These are phyloP conservation scores for Mustela erminea DNA, from an alignment of 2,797 vertebrate genomes.

Conservation along the genomic window DNA sequence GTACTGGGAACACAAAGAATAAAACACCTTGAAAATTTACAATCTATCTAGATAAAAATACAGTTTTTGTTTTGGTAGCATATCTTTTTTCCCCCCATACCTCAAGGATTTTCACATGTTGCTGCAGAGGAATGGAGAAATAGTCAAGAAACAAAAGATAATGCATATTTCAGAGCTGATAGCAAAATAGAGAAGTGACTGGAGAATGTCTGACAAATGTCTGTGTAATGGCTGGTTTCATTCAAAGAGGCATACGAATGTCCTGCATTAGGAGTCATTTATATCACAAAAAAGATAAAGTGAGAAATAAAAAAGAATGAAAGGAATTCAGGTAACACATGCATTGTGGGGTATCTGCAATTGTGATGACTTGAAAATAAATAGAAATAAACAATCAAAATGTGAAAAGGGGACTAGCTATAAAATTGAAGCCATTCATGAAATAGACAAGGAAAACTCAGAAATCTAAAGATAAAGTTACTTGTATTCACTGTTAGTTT, in stretches of 20 bases:
- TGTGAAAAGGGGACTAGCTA: background rate
- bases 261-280: background rate
- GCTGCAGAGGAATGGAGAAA: slow-evolving; percentile 1
- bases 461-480: slow-evolving; percentile 26
- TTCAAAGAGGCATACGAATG: background rate
- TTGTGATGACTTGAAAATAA: slow-evolving; percentile 14
- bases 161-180: background rate
- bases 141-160: slow-evolving; percentile 19
- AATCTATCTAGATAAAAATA: slow-evolving; percentile 17
- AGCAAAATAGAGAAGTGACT: background rate
- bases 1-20: background rate
- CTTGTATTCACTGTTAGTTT: background rate
- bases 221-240: background rate
- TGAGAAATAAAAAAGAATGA: background rate
- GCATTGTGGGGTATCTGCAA: background rate
- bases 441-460: slow-evolving; percentile 35
- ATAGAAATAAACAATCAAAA: slow-evolving; percentile 41
- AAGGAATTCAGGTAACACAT: background rate
- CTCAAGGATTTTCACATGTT: slow-evolving; percentile 23
- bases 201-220: background rate
- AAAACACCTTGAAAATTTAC: background rate
- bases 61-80: slow-evolving; percentile 7
- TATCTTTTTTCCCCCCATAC: background rate
- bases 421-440: background rate
- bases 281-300: slow-evolving; percentile 22